Evolutionary conservation across 2,888 invertebrate species (phyloP).

Genomic region (Callinectes sapidus): DNA sequence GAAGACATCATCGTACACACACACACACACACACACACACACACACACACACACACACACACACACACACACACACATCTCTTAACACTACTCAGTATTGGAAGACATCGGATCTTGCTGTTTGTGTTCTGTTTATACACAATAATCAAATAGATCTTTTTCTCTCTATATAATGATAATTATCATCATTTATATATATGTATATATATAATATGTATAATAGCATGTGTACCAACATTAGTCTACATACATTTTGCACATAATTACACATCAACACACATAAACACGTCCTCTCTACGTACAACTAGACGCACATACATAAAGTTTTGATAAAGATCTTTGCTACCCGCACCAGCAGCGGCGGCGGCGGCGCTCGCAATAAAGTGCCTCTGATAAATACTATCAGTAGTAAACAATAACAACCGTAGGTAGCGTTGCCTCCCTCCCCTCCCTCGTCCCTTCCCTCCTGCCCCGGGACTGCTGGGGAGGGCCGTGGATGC

Average conservation of each 20-base stretch:
- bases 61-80: constrained; percentile 27
- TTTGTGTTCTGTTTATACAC: constrained; percentile 32
- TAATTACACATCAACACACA: constrained; percentile 40
- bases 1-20: background rate
- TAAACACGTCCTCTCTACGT: constrained; percentile 15
- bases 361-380: background rate
- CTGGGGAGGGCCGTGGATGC: background rate
- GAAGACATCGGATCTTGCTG: constrained; percentile 66
- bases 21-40: constrained; percentile 18
- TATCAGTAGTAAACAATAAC: background rate
- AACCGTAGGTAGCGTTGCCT: background rate
- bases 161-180: constrained; percentile 18
- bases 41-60: constrained; percentile 31
- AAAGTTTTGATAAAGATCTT: constrained; percentile 14
- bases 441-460: constrained; percentile 6
- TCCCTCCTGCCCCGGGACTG: background rate
- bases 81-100: constrained; percentile 50
- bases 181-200: background rate
- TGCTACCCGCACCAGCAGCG: background rate
- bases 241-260: constrained; percentile 26
- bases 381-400: background rate
- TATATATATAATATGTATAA: constrained; percentile 32
- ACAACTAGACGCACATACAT: constrained; percentile 23
- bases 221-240: constrained; percentile 10
- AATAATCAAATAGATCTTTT: constrained; percentile 44